Evolutionary conservation across 2,113 vertebrate genomes (phyloP).

Genomic region (Leucoraja erinaceus): DNA sequence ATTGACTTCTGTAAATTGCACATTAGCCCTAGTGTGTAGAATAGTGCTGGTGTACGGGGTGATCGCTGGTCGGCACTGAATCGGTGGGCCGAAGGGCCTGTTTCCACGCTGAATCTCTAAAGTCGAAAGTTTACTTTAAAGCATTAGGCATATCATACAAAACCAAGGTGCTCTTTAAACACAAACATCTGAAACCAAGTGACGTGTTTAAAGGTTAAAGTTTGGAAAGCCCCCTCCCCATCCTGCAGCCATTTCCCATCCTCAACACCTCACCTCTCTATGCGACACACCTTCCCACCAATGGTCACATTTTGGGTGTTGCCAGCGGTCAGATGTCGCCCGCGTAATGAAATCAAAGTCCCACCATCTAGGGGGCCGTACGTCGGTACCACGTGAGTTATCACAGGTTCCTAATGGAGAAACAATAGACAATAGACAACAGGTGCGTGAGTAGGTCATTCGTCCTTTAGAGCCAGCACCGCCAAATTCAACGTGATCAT

Average conservation of each 20-base stretch:
- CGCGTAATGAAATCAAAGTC: conserved; percentile 70
- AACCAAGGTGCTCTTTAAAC: background rate
- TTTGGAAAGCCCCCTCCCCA: background rate
- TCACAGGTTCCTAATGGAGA: conserved; percentile 62
- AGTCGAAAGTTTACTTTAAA: too few species aligned
- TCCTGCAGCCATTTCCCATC: background rate
- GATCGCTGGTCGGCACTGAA: too few species aligned
- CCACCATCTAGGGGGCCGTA: conserved; percentile 80
- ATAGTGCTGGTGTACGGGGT: too few species aligned
- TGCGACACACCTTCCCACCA: conserved; percentile 66
- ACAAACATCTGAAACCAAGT: background rate
- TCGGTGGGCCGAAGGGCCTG: too few species aligned
- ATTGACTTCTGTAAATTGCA: too few species aligned
- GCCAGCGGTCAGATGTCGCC: conserved; percentile 66
- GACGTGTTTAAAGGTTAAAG: background rate
- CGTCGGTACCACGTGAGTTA: conserved; percentile 67
- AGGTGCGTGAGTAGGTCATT: too few species aligned
- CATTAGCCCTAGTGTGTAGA: too few species aligned
- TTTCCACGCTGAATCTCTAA: too few species aligned
- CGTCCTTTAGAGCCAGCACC: too few species aligned
- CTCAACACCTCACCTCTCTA: conserved; percentile 52
- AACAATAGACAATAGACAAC: too few species aligned
- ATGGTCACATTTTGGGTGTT: conserved; percentile 67
- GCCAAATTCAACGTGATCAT: too few species aligned
- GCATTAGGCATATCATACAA: background rate